Evolutionary conservation across 2,888 invertebrate species (phyloP).

Genomic region (Ypsolopha scabrella): DNA sequence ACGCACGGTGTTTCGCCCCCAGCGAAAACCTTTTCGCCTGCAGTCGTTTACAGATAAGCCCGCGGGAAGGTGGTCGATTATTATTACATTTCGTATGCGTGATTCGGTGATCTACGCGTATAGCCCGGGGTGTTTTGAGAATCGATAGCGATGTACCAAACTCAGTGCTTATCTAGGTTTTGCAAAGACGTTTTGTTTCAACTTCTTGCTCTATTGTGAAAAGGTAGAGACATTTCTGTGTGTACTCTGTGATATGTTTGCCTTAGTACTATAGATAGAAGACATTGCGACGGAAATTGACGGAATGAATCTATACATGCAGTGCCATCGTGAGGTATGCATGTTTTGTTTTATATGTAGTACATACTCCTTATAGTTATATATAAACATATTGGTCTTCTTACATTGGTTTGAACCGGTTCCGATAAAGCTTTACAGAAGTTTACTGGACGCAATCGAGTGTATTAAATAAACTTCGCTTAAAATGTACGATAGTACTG

Average conservation of each 20-base stretch:
- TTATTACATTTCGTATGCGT: slow-evolving; percentile 61
- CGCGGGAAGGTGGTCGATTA: slow-evolving; percentile 68
- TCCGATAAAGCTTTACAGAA: too few relatives aligned
- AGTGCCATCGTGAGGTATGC: slow-evolving; percentile 68
- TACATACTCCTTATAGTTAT: neutral
- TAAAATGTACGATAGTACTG: too few relatives aligned
- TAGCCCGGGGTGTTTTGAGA: slow-evolving; percentile 41
- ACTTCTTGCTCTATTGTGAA: slow-evolving; percentile 36
- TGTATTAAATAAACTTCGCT: too few relatives aligned
- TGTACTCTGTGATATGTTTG: slow-evolving; percentile 65
- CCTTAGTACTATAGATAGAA: slow-evolving; percentile 54
- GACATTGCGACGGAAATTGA: slow-evolving; percentile 7
- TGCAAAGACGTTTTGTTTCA: slow-evolving; percentile 6
- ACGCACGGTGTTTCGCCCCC: slow-evolving; percentile 63
- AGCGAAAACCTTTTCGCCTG: slow-evolving; percentile 68
- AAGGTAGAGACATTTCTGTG: slow-evolving; percentile 24
- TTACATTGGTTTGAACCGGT: too few relatives aligned
- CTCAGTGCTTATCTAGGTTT: slow-evolving; percentile 22
- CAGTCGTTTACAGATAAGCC: slow-evolving; percentile 71
- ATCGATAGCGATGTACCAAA: slow-evolving; percentile 54
- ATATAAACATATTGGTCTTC: too few relatives aligned
- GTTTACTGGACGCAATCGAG: too few relatives aligned
- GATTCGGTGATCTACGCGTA: slow-evolving; percentile 53
- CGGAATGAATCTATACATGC: slow-evolving; percentile 65
- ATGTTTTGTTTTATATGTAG: neutral